Evolutionary conservation across 1,140 invertebrate species (phyloP).

Genomic region (Halesus radiatus): DNA sequence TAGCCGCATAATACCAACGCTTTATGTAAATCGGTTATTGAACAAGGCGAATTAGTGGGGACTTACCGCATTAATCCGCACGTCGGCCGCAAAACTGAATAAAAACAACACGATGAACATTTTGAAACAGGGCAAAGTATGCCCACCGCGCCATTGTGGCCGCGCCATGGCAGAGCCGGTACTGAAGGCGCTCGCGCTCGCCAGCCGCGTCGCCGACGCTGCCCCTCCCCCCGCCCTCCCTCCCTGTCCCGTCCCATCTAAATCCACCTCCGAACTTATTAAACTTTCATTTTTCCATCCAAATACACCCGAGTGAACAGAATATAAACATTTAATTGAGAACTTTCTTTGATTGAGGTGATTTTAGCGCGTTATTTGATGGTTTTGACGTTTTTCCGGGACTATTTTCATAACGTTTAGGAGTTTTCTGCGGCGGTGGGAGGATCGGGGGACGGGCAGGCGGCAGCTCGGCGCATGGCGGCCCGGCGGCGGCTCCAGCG

Average conservation of each 20-base stretch:
- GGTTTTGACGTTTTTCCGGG: constrained; percentile 8
- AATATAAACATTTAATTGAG: too few relatives aligned
- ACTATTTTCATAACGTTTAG: constrained; percentile 46
- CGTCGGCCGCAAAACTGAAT: constrained; percentile 27
- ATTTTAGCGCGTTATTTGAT: background rate
- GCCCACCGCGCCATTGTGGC: constrained; percentile 44
- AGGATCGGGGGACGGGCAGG: constrained; percentile 51
- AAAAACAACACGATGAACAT: constrained; percentile 31
- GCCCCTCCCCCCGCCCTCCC: background rate
- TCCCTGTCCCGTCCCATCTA: background rate
- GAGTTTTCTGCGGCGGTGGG: constrained; percentile 50
- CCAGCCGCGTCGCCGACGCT: constrained; percentile 51
- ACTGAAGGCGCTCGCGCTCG: constrained; percentile 32
- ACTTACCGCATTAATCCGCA: constrained; percentile 41
- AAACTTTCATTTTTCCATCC: too few relatives aligned
- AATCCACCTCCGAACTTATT: too few relatives aligned
- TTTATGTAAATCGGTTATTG: too few relatives aligned
- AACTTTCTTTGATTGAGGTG: too few relatives aligned
- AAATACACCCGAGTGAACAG: too few relatives aligned
- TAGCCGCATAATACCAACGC: too few relatives aligned
- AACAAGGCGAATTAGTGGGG: background rate
- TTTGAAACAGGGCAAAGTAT: constrained; percentile 3
- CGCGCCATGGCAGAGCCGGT: constrained; percentile 53
- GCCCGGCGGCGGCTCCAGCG: constrained; percentile 58
- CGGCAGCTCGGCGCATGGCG: constrained; percentile 50